These are phyloP conservation scores for Spicauda simplicius DNA, from an alignment of 2,888 invertebrate genomes.

Conservation along the genomic window DNA sequence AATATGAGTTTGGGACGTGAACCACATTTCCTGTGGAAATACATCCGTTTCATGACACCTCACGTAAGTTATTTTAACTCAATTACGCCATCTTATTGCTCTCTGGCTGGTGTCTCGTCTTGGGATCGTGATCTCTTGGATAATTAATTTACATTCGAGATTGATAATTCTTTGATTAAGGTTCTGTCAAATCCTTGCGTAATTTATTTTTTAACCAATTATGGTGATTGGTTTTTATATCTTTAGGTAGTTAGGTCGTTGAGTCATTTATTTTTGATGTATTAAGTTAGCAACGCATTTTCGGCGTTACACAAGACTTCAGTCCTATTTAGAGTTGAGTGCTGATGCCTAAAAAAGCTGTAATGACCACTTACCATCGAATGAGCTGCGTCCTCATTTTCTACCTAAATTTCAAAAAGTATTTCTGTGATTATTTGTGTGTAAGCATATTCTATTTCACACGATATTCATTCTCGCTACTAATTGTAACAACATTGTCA, in stretches of 20 bases:
- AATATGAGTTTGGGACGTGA: neutral
- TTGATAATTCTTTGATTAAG: no score
- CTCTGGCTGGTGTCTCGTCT: neutral
- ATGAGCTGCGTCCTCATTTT: neutral
- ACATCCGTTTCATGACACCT: neutral
- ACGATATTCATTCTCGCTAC: neutral
- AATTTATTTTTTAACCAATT: no score
- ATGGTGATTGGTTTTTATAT: no score
- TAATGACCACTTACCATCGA: no score
- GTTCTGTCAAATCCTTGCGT: no score
- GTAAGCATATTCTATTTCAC: neutral
- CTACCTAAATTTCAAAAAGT: neutral
- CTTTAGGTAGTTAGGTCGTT: no score
- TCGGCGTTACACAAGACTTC: no score
- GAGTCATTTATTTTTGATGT: no score
- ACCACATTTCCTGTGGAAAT: neutral
- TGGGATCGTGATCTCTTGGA: neutral
- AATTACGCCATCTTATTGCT: neutral
- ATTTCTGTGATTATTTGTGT: neutral
- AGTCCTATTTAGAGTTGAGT: no score
- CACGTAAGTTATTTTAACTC: neutral
- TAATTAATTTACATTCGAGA: no score
- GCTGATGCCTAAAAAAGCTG: no score
- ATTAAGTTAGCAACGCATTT: no score
- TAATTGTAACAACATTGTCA: neutral